Evolutionary conservation across 2,797 vertebrate genomes (phyloP), one percentile per base, ranked within the genome.

Genomic region (Gorsachius magnificus): DNA sequence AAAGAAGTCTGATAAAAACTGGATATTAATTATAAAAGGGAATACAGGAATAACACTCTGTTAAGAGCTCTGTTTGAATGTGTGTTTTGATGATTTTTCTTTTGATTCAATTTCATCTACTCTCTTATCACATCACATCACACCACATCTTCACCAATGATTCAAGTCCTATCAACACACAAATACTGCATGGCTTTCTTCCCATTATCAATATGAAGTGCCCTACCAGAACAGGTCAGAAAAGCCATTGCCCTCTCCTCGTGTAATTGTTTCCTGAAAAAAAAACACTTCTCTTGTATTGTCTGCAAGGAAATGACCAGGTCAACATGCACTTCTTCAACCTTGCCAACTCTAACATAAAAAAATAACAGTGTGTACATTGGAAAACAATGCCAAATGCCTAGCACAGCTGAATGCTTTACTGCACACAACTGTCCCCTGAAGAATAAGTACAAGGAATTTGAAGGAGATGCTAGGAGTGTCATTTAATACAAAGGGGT

Each of bases 11-110:
- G 95, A 86, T 91, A 95, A 94, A 95, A 96, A 89, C 29, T 74
- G 79, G 51, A 70, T 91, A 66, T 87, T 97, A 96, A 95, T 97
- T 97, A 80, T 94, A 91, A 89, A 94, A 93, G 29, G 29, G 64
- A 71, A 58, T 74, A 84, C 24, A 90, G 75, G 56, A 90, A 90
- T 69, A 94, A 45, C 29, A 50, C 10, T 89, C n/a, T 35, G 50
- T 71, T 95, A 92, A 94, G 38, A 91, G 70, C 53, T 81, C 65
- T 77, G 17, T 68, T 93, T 83, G 74, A 78, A 92, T 85, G 51
- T 76, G 24, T 89, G 81, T 85, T 95, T 88, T 93, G 84, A 92
- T 77, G 21, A 82, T 91, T 96, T 96, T 95, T 86, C 82, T 75
- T 94, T 87, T 83, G 64, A 96, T 71, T 75, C 63, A 69, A 76